Conservation (phyloP, 2,113 vertebrate species). For the Lagopus leucura region DNA sequence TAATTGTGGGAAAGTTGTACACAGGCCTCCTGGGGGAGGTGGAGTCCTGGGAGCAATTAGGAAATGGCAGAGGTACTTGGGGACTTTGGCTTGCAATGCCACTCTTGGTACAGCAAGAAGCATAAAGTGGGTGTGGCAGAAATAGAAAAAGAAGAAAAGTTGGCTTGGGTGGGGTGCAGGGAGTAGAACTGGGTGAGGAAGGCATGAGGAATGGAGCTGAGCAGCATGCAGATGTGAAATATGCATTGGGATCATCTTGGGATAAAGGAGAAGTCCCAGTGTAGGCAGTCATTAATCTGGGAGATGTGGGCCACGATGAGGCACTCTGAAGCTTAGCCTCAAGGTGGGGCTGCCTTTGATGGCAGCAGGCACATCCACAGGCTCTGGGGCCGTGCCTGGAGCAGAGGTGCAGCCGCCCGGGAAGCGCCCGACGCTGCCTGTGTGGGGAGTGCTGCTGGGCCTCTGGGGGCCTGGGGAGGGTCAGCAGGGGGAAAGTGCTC, state of each 20-base stretch:
- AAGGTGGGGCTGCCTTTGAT: conserved; percentile 54
- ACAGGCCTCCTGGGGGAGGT: conserved; percentile 21
- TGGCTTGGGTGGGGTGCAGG: conserved; percentile 18
- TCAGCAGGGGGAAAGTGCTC: not conserved
- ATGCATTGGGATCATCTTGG: conserved; percentile 58
- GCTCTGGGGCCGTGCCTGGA: not conserved
- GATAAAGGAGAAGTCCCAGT: conserved; percentile 48
- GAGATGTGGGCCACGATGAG: conserved; percentile 45
- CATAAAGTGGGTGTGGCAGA: conserved; percentile 10
- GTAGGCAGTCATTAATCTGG: conserved; percentile 42
- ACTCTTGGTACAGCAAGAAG: not conserved
- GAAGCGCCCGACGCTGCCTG: not conserved
- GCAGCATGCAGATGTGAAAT: conserved; percentile 33
- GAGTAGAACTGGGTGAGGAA: conserved; percentile 28
- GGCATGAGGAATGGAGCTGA: conserved; percentile 41
- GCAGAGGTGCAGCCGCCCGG: not conserved
- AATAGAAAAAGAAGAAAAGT: conserved; percentile 32
- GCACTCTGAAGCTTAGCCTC: conserved; percentile 49
- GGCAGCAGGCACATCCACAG: not conserved
- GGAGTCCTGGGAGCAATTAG: conserved; percentile 29
- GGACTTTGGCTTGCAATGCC: conserved; percentile 1
- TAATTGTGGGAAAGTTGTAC: conserved; percentile 29
- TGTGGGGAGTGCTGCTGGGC: not conserved
- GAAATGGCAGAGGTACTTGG: conserved; percentile 15
- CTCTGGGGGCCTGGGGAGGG: not conserved